Conservation (phyloP, 37 sponge, comb jelly and placozoan species). For the Bolinopsis microptera region DNA sequence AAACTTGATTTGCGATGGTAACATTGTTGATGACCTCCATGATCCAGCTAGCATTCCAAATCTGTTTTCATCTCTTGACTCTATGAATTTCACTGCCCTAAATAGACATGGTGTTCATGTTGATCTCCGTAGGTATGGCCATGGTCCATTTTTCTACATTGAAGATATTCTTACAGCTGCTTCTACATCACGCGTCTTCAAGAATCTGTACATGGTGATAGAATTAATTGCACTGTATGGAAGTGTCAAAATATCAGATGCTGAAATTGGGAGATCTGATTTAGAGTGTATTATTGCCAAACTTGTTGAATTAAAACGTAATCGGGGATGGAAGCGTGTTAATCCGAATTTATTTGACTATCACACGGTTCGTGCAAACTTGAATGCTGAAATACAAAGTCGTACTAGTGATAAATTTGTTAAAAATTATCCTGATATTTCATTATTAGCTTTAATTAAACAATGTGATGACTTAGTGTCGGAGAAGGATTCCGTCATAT, state of each 20-base stretch:
- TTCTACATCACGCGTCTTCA: background rate
- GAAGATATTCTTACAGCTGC: background rate
- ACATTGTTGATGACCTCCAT: background rate
- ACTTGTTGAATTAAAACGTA: background rate
- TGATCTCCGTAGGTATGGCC: too few species aligned
- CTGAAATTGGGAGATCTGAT: background rate
- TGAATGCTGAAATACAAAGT: too few species aligned
- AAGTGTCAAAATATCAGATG: background rate
- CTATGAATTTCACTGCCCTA: background rate
- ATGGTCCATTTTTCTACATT: background rate
- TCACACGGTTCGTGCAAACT: too few species aligned
- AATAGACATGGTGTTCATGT: too few species aligned
- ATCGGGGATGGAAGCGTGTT: background rate
- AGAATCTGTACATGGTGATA: background rate
- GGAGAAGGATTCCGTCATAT: background rate
- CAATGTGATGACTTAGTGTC: background rate
- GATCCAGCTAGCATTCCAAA: slow-evolving; percentile 5
- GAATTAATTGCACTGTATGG: background rate
- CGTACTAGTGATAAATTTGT: too few species aligned
- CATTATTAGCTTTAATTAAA: too few species aligned
- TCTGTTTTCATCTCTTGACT: background rate
- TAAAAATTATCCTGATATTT: too few species aligned
- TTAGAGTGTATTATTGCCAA: background rate
- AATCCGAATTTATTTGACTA: background rate
- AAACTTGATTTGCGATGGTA: background rate